Base-by-base conservation (phyloP, 2,888 invertebrate species). In the Hoplodrina blanda region DNA sequence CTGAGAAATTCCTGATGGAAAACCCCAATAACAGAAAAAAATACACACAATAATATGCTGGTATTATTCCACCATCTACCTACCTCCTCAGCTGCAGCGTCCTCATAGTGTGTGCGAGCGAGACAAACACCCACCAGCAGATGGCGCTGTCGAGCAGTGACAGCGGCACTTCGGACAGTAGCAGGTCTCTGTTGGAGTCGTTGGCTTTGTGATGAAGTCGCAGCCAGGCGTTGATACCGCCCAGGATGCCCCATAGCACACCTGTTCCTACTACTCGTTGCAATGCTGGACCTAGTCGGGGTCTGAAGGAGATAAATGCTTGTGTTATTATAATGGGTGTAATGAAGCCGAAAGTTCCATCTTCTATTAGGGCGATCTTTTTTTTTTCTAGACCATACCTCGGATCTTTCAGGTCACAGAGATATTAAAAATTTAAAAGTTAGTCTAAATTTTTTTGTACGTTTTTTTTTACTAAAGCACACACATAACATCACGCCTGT, bases 121-220 rank as follows among this genome's bases (percentile, higher is more conserved):
- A 98, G 4, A 98, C 97, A 90, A 98, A 98, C 85, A 99, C 98
- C 99, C 99, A 99, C 98, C 99, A 99, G 90, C 98, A 99, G 88
- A 99, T 98, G 89, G 98, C 97, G 89, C 97, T 97, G 93, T 98
- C 99, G 41, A 98, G 94, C 50, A 99, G 97, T 37, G 99, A 98
- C 70, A 99, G 96, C 19, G 99, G 99, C 77, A 99, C 97, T 78
- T 97, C 97, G 0, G 98, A 98, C 64, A 99, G 96, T 73, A 99
- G 89, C 67, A 95, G 87, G 73, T 93, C 94, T 20, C 93, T 87
- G 80, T 92, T 93, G 64, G 92, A 91, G 78, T 91, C 92, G 68
- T 84, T 85, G 0, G 91, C 90, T 82, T 91, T 91, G 84, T 92
- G 94, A 81, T 91, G 94, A 41, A 98, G 97, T 56, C 98, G 96